phyloP scores from a whole-genome alignment of 2,888 invertebrate species.

The Rhimphoctona megacephalus region DNA sequence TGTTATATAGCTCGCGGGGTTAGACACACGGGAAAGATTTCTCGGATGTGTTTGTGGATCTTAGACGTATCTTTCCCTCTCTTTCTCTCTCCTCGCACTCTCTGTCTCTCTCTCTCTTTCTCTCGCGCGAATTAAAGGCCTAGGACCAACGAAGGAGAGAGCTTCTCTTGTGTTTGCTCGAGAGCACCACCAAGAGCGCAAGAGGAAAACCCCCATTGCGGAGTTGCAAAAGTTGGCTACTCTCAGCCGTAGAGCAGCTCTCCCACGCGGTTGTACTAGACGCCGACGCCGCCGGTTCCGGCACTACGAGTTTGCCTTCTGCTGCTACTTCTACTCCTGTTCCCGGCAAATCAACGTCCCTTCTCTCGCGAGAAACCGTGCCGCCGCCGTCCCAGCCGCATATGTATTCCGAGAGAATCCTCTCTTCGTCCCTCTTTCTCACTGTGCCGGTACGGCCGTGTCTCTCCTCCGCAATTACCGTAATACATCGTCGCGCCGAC shows the following conservation, averaged over 20 bases:
- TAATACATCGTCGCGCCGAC: slow-evolving; percentile 79
- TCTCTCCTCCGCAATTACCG: slow-evolving; percentile 79
- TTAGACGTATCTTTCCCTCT: not conserved
- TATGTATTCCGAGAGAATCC: slow-evolving; percentile 57
- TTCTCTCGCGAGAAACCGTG: slow-evolving; percentile 60
- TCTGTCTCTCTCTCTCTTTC: not conserved
- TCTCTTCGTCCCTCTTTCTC: slow-evolving; percentile 34
- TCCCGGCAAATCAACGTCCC: slow-evolving; percentile 72
- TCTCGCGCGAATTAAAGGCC: slow-evolving; percentile 12
- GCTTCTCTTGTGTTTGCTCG: slow-evolving; percentile 48
- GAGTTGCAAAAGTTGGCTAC: slow-evolving; percentile 63
- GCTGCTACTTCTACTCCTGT: slow-evolving; percentile 65
- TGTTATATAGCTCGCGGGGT: slow-evolving; percentile 48
- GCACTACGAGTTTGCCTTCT: slow-evolving; percentile 67
- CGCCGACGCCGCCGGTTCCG: slow-evolving; percentile 64
- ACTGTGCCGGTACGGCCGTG: slow-evolving; percentile 66
- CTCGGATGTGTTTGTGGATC: slow-evolving; percentile 47
- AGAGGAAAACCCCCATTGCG: slow-evolving; percentile 44
- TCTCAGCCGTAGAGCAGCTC: slow-evolving; percentile 72
- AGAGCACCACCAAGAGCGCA: slow-evolving; percentile 38
- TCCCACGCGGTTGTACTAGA: slow-evolving; percentile 80
- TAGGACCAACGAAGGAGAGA: slow-evolving; percentile 36
- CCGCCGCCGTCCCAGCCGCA: slow-evolving; percentile 48
- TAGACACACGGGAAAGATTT: slow-evolving; percentile 45
- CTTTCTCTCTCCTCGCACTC: not conserved